Base-by-base conservation (phyloP, 2,888 invertebrate species). In the Ennomos fuscantarius region DNA sequence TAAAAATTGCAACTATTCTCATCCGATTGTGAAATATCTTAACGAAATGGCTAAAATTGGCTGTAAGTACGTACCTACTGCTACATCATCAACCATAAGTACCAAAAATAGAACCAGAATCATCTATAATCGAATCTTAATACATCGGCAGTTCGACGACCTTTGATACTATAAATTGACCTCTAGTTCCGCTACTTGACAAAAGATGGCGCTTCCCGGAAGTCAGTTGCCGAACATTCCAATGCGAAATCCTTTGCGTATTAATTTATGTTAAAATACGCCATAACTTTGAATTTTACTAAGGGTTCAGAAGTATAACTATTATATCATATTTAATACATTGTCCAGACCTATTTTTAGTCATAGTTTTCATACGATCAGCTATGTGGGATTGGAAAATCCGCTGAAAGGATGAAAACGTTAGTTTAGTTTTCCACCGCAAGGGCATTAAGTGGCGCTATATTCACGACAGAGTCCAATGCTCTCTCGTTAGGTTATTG, bases 401-500 rank as follows among this genome's bases (percentile, higher is more conserved):
- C 11, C 46, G 48, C 46, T 65, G 50, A 42, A 56, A 54, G 15
- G 48, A 43, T 65, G 50, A 42, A 56, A 54, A 31, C 31, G 31
- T 12, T 61, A 61, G 66, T 66, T 56, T 42, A 11, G 61, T 33
- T 67, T 67, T 67, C 41, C 65, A 45, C 55, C 65, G 49, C 60
- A 37, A 55, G 63, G 60, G 61, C 53, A 51, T 57, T 48, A 46
- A 39, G 51, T 61, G 60, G 79, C 75, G 70, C 71, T 74, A 68
- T 72, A 72, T 66, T 75, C 71, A 69, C 67, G 59, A 6, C 24
- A 49, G 72, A 81, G 88, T 80, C 62, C 88, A 79, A 85, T 87
- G 87, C 73, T 82, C 87, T 67, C 76, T 65, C 42, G 57, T 34
- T 52, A 74, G 85, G 84, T 84, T 82, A 70, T 77, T 84, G 80